A percentile compares a stretch with the other conserved stretches of the same genome.
Conservation (phyloP, 2,888 invertebrate genomes). For the Venustoraphidia nigricollis region DNA sequence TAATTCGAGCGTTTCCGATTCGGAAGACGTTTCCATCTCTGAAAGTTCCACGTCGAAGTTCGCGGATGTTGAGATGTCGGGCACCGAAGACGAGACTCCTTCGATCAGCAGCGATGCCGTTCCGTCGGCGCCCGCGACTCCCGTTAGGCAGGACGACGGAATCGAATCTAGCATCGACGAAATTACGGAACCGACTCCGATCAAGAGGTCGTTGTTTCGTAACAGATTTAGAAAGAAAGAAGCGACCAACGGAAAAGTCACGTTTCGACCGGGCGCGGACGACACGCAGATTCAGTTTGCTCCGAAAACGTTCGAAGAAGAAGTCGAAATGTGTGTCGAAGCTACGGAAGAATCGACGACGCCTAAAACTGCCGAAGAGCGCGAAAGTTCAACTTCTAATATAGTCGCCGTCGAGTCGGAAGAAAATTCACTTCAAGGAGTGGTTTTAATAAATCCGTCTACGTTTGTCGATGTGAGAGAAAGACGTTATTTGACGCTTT, state of each 20-base stretch:
- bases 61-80: conserved; percentile 30
- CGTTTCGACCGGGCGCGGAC: conserved; percentile 20
- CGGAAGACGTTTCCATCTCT: conserved; percentile 32
- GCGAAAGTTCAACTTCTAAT: too few relatives aligned
- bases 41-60: conserved; percentile 23
- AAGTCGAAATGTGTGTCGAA: conserved; percentile 24
- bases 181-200: too few relatives aligned
- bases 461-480: too few relatives aligned
- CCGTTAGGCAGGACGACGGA: too few relatives aligned
- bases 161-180: too few relatives aligned
- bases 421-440: conserved; percentile 32
- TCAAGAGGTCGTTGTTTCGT: too few relatives aligned
- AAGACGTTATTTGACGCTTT: too few relatives aligned
- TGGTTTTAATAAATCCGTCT: too few relatives aligned
- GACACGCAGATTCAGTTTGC: conserved; percentile 15
- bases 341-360: conserved; percentile 18
- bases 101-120: conserved; percentile 10
- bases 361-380: too few relatives aligned
- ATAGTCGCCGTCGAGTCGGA: conserved; percentile 15
- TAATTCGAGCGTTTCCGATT: conserved; percentile 50
- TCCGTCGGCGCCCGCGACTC: background rate
- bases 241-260: conserved; percentile 12
- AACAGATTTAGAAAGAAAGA: background rate
- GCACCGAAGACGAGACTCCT: conserved; percentile 25
- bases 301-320: conserved; percentile 16